Conservation (phyloP, 1,140 invertebrate genomes). For the Drosophila guanche region DNA sequence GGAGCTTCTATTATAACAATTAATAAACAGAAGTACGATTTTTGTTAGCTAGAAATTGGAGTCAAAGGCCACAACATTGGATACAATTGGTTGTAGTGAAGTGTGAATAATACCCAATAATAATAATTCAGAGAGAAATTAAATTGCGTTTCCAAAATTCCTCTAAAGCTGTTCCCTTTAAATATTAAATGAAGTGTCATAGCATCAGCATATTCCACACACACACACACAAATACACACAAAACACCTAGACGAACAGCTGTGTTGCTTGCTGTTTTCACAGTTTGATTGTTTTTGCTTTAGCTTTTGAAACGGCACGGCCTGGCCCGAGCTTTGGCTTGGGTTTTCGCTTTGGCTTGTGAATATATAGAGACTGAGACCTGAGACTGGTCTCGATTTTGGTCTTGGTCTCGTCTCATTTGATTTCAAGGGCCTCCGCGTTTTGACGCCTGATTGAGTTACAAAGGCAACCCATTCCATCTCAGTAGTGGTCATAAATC, state of each 20-base stretch:
- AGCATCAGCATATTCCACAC: slow-evolving; percentile 29
- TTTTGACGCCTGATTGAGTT: slow-evolving; percentile 80
- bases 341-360: slow-evolving; percentile 16
- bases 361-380: slow-evolving; percentile 28
- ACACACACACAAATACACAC: neutral
- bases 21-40: no score
- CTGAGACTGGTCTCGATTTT: slow-evolving; percentile 52
- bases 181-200: neutral
- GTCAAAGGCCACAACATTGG: no score
- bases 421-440: slow-evolving; percentile 70
- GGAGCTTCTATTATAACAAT: no score
- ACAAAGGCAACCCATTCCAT: slow-evolving; percentile 40
- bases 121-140: no score
- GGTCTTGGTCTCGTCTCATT: slow-evolving; percentile 54
- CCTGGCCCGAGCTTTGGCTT: neutral
- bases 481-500: slow-evolving; percentile 24
- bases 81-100: no score
- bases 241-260: slow-evolving; percentile 30
- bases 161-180: no score
- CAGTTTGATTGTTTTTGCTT: slow-evolving; percentile 53
- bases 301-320: neutral
- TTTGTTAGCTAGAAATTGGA: no score
- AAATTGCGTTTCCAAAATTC: no score
- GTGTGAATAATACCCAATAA: no score
- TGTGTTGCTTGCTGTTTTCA: slow-evolving; percentile 53